Evolutionary conservation across 2,888 invertebrate species (phyloP), one percentile per base, ranked within the genome.

Genomic region (Protodeltote pygarga): DNA sequence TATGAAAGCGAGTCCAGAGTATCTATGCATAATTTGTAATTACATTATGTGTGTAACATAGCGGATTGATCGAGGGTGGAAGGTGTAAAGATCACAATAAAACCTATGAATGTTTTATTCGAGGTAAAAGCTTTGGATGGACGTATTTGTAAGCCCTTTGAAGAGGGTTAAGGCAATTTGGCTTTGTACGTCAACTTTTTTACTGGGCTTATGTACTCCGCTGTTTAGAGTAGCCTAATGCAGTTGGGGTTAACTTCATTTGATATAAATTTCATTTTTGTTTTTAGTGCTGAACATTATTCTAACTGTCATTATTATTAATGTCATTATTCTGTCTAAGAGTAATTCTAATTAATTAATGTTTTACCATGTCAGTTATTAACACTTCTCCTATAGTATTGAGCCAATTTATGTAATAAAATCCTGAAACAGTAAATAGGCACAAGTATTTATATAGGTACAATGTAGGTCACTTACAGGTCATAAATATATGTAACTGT

Each of bases 121-220:
- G 82, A 83, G 80, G 84, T 87, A 86, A 86, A 88, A 88, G 87
- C 87, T 81, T 80, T 60, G 80, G 81, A 82, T 77, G 80, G 83
- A 82, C 84, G 80, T 81, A 79, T 85, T 82, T 83, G 81, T 86
- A 87, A 87, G 83, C 87, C 83, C 76, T 86, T 84, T 89, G 89
- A 89, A 85, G 83, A 90, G 89, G 90, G 90, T 90, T 87, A 85
- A 88, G 83, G 85, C 87, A 84, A 83, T 85, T 85, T 85, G 80
- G 87, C 82, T 89, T 85, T 84, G 77, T 69, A 75, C 83, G 85
- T 89, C 89, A 89, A 83, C 81, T 87, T 89, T 89, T 89, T 89
- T 85, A 77, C 75, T 73, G 70, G 69, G 77, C 76, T 79, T 79
- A 75, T 74, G 67, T 75, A 65, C 55, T 73, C 59, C 38, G 24